Conservation (phyloP, 2,888 invertebrate genomes). For the Lasius fuliginosus region DNA sequence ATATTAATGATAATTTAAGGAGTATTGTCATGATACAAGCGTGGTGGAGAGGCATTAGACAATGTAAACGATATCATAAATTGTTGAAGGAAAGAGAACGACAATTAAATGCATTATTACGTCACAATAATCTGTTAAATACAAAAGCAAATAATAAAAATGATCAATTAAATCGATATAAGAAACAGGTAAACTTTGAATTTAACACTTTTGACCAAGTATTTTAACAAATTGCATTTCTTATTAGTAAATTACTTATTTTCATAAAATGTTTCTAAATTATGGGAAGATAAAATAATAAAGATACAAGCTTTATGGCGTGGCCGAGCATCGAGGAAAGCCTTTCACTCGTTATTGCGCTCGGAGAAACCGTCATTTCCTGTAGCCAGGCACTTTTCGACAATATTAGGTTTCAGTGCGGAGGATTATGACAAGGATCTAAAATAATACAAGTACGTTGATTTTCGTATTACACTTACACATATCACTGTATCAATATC, state of each 20-base stretch:
- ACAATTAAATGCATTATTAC: conserved; percentile 83
- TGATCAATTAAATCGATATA: conserved; percentile 87
- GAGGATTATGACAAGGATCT: conserved; percentile 92
- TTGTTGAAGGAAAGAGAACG: conserved; percentile 85
- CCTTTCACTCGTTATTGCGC: conserved; percentile 89
- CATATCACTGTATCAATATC: not conserved
- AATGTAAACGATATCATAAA: conserved; percentile 86
- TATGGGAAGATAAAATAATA: conserved; percentile 88
- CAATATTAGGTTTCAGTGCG: conserved; percentile 90
- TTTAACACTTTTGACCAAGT: not conserved
- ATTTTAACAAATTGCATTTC: not conserved
- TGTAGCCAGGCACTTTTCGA: conserved; percentile 90
- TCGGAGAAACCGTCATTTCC: conserved; percentile 88
- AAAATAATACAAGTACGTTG: conserved; percentile 87
- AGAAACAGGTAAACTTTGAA: conserved; percentile 86
- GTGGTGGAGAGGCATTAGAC: conserved; percentile 89
- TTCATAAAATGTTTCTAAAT: not conserved
- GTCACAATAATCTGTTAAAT: conserved; percentile 37
- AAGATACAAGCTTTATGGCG: conserved; percentile 91
- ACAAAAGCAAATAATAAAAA: conserved; percentile 82
- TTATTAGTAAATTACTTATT: not conserved
- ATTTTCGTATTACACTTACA: conserved; percentile 1
- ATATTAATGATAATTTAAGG: conserved; percentile 86
- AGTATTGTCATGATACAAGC: conserved; percentile 88
- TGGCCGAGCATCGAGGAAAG: conserved; percentile 89